These are phyloP conservation scores for Gobiocypris rarus DNA, from an alignment of 2,113 vertebrate species.

Conservation along the genomic window DNA sequence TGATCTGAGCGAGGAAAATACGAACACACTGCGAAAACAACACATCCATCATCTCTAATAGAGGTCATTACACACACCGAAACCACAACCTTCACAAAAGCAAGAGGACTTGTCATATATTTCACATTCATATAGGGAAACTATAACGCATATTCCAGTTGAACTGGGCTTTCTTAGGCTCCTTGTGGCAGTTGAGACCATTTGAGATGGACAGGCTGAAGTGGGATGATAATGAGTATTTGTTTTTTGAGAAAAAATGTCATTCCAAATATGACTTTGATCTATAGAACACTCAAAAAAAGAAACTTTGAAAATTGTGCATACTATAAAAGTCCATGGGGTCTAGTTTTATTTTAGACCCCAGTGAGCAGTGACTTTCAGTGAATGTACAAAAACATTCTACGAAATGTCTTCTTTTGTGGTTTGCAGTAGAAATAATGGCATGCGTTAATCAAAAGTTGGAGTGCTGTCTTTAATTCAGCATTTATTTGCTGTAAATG, in stretches of 20 bases:
- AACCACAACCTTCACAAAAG: conserved; percentile 30
- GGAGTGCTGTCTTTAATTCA: neutral
- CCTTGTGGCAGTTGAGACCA: neutral
- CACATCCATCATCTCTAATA: conserved; percentile 44
- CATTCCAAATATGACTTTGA: neutral
- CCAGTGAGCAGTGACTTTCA: neutral
- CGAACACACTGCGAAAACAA: conserved; percentile 48
- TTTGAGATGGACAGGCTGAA: neutral
- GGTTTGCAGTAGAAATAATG: neutral
- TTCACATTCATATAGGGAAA: conserved; percentile 34
- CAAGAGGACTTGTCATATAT: conserved; percentile 28
- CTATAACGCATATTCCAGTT: conserved; percentile 2
- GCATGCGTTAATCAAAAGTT: neutral
- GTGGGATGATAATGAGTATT: neutral
- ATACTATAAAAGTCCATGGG: neutral
- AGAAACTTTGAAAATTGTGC: too few species aligned
- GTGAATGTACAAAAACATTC: neutral
- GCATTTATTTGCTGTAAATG: conserved; percentile 1
- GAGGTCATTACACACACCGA: conserved; percentile 29
- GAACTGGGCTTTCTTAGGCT: neutral
- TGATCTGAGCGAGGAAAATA: conserved; percentile 41
- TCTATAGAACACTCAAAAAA: too few species aligned
- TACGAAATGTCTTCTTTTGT: neutral
- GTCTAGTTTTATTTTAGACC: neutral
- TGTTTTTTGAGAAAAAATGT: neutral